These are phyloP conservation scores for Xiphorhynchus erythropygius DNA, from an alignment of 2,797 vertebrate genomes.

Conservation along the genomic window DNA sequence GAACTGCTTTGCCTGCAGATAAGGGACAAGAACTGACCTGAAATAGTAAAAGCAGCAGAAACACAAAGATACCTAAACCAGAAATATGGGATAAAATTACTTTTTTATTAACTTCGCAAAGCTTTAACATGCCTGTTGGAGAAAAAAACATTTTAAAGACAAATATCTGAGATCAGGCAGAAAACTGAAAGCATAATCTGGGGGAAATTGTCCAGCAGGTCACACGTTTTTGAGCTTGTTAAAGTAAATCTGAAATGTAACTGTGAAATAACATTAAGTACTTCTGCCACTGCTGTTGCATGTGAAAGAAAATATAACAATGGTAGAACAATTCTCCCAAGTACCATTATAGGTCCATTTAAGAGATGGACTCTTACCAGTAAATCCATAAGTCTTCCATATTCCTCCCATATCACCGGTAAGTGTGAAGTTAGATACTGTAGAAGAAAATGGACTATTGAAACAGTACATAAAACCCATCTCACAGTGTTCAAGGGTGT, in stretches of 20 bases:
- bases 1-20: background rate
- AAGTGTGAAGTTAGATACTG: background rate
- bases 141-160: background rate
- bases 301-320: background rate
- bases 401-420: background rate
- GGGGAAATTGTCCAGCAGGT: background rate
- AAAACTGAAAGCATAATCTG: background rate
- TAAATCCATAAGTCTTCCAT: background rate
- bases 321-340: background rate
- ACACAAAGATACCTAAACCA: background rate
- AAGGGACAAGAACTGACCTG: background rate
- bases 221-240: rapidly evolving
- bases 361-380: background rate
- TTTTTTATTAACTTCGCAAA: background rate
- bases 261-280: background rate
- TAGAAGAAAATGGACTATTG: background rate
- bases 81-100: background rate
- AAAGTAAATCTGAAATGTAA: background rate
- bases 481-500: rapidly evolving
- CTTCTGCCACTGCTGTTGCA: background rate
- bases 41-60: background rate
- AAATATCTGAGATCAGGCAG: background rate
- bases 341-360: background rate
- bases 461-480: background rate
- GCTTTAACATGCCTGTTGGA: background rate